Evolutionary conservation across 2,888 invertebrate species (phyloP).

Genomic region (Cartodere bifasciata): DNA sequence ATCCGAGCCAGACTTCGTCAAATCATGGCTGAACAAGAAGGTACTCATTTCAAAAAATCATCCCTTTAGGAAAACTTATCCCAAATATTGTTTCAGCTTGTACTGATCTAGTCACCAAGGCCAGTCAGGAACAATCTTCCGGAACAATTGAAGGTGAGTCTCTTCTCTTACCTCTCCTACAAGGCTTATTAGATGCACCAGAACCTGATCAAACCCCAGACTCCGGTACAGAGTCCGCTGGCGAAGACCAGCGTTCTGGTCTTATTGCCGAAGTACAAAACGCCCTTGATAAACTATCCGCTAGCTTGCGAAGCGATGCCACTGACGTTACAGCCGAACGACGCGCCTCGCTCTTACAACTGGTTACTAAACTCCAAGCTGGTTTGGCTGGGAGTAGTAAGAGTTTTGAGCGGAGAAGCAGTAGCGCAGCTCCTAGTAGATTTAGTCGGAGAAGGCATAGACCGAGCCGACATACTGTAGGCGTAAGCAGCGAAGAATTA

Average conservation of each 20-base stretch:
- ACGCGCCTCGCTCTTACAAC: constrained; percentile 58
- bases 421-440: constrained; percentile 34
- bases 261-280: constrained; percentile 40
- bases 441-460: constrained; percentile 43
- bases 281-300: constrained; percentile 29
- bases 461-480: constrained; percentile 66
- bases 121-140: constrained; percentile 30
- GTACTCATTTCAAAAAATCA: constrained; percentile 33
- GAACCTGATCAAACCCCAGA: constrained; percentile 39
- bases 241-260: constrained; percentile 51
- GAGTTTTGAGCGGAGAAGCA: constrained; percentile 37
- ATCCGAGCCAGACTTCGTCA: constrained; percentile 69
- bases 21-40: constrained; percentile 80
- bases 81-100: constrained; percentile 33
- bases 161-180: constrained; percentile 54
- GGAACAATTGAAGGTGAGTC: constrained; percentile 58
- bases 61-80: neutral
- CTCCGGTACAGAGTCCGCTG: constrained; percentile 56
- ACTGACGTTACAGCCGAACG: constrained; percentile 48
- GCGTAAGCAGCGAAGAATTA: constrained; percentile 69
- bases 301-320: constrained; percentile 34
- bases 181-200: constrained; percentile 46
- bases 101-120: constrained; percentile 39
- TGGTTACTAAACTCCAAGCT: constrained; percentile 59
- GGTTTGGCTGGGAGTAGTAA: constrained; percentile 31